A percentile compares a stretch with the other conserved stretches of the same genome.
Evolutionary conservation across 2,888 invertebrate genomes (phyloP).

Genomic region (Glyphotaelius pellucidus): DNA sequence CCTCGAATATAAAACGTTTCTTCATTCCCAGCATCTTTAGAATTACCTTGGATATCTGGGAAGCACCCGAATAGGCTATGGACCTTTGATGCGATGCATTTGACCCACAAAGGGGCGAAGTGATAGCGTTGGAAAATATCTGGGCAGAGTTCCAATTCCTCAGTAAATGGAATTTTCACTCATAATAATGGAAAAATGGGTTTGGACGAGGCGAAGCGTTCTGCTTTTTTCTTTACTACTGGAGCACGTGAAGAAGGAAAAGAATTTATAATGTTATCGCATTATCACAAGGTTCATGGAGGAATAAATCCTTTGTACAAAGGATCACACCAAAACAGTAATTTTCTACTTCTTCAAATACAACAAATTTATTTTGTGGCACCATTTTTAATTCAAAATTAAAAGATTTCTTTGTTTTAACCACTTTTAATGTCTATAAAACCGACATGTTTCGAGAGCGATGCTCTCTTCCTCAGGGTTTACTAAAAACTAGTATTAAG

Average conservation of each 20-base stretch:
- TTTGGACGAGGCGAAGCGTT: conserved; percentile 26
- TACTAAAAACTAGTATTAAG: no score
- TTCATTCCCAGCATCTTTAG: neutral
- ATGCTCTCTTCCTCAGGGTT: no score
- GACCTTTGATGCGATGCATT: conserved; percentile 21
- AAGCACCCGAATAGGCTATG: neutral
- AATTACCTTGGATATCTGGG: neutral
- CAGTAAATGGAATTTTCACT: conserved; percentile 54
- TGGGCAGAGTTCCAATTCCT: conserved; percentile 52
- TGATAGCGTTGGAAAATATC: conserved; percentile 13
- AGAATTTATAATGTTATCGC: neutral
- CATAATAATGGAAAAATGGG: conserved; percentile 50
- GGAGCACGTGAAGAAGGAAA: neutral
- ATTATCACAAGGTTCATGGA: neutral
- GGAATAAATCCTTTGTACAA: no score
- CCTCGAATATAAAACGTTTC: neutral
- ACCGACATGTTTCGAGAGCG: no score
- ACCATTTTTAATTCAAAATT: no score
- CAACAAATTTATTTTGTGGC: no score
- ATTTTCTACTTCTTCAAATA: no score
- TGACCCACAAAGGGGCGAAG: conserved; percentile 11
- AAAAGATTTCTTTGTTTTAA: no score
- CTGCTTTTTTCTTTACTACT: neutral
- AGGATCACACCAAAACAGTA: no score
- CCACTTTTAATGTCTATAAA: no score